phyloP scores from a whole-genome alignment of 2,797 vertebrate species.

The Dipus sagitta region DNA sequence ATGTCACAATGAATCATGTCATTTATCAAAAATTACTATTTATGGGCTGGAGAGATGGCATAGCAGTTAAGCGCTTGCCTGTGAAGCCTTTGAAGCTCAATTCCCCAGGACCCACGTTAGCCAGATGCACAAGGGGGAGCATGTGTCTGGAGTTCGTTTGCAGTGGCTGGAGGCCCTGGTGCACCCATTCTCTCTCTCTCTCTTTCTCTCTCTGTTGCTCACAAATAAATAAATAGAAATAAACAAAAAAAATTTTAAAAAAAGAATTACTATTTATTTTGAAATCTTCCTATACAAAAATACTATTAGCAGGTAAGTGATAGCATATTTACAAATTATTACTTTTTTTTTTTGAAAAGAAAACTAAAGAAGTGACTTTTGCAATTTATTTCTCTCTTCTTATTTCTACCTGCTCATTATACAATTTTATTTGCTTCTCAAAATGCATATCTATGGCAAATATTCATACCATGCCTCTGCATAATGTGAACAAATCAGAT shows the following conservation, averaged over 20 bases:
- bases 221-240: no score
- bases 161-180: no score
- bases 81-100: no score
- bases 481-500: conserved; percentile 69
- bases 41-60: no score
- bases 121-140: no score
- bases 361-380: conserved; percentile 54
- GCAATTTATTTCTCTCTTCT: conserved; percentile 60
- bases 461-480: conserved; percentile 45
- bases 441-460: conserved; percentile 71
- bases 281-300: conserved; percentile 27
- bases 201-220: no score
- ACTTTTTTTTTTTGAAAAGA: conserved; percentile 50
- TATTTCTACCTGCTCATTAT: neutral
- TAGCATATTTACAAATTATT: conserved; percentile 45
- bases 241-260: no score
- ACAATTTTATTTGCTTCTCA: conserved; percentile 60
- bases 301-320: conserved; percentile 14
- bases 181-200: no score
- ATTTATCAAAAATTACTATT: conserved; percentile 15
- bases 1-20: conserved; percentile 25
- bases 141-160: no score
- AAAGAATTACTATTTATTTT: conserved; percentile 1
- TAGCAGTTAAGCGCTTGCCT: no score
- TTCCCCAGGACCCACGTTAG: no score